These are phyloP conservation scores for Lumbricus terrestris DNA, from an alignment of 2,888 invertebrate genomes.

Conservation along the genomic window DNA sequence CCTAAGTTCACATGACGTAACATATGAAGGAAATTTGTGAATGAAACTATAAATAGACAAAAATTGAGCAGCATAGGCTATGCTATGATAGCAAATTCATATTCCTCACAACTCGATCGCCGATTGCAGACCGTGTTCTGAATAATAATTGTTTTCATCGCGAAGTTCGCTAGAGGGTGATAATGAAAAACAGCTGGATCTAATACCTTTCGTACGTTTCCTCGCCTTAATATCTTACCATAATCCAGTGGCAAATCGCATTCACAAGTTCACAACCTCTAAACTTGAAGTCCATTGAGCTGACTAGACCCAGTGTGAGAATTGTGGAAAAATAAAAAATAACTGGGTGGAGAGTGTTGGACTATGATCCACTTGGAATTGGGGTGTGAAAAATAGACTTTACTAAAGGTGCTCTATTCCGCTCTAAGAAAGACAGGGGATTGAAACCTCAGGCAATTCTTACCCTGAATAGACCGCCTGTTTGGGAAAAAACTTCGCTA, in stretches of 20 bases:
- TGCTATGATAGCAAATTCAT: background rate
- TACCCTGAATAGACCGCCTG: too few species aligned
- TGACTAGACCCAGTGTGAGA: too few species aligned
- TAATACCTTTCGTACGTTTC: background rate
- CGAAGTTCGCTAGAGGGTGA: background rate
- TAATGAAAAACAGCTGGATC: too few species aligned
- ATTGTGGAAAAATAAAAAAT: too few species aligned
- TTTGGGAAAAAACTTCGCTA: too few species aligned
- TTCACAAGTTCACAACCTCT: too few species aligned
- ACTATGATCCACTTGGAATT: too few species aligned
- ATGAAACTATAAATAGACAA: background rate
- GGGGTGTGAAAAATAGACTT: too few species aligned
- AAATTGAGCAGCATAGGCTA: background rate
- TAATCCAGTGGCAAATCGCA: background rate
- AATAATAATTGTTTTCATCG: background rate
- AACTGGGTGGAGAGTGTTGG: too few species aligned
- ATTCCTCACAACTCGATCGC: background rate
- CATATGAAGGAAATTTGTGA: background rate
- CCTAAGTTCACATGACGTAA: background rate
- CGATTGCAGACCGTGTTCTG: background rate
- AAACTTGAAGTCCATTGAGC: background rate
- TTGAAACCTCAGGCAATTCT: too few species aligned
- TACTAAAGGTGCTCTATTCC: too few species aligned
- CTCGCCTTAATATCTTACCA: background rate
- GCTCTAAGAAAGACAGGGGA: too few species aligned